Base-by-base conservation (phyloP, 2,113 vertebrate species). In the Ranitomeya variabilis region DNA sequence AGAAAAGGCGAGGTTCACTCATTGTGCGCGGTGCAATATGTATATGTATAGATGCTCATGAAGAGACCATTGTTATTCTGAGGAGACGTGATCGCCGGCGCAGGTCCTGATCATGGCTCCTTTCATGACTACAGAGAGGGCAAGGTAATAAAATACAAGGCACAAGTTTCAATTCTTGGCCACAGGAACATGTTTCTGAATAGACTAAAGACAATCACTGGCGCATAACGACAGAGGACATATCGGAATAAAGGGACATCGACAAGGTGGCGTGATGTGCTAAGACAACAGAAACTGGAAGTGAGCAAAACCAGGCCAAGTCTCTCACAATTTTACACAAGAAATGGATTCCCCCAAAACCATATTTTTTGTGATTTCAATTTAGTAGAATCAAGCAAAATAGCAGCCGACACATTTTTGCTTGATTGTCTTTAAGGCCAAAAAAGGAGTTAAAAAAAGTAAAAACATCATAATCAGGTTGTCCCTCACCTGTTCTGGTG, bases 11-110 rank as follows among this genome's bases (percentile, higher is more conserved):
- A 7, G 59, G 18, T 83, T 64, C 16, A 51, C 18, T 66, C 7
- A 52, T 83, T 83, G 60, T 66, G 3, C 59, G 60, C 7, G 21
- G 57, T 21, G 59, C 45, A 6, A 64, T 37, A 82, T 64, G 31
- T 82, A 82, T 82, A 62, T 82, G 57, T 45, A 64, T 21, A 64
- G 59, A 80, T 81, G 59, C 23, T 62, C 80, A 62, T 81, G 57
- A 62, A 62, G 57, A 13, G 26, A 15, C 19, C n/a, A 15, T 80
- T 82, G 16, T 66, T 64, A 51, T 83, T 52, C 60, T 31, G 51
- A 83, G 60, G 80, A 52, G 60, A n/a, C 18, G 51, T 12, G 37
- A 45, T 74, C 18, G 31, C 16, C 71, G 7, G 7, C 16, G 16
- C 4, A 45, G 19, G 31, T 64, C 59, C 26, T 60, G 80, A 62